phyloP scores from a whole-genome alignment of 2,113 vertebrate species.

The Tenebrosternarchus preto region DNA sequence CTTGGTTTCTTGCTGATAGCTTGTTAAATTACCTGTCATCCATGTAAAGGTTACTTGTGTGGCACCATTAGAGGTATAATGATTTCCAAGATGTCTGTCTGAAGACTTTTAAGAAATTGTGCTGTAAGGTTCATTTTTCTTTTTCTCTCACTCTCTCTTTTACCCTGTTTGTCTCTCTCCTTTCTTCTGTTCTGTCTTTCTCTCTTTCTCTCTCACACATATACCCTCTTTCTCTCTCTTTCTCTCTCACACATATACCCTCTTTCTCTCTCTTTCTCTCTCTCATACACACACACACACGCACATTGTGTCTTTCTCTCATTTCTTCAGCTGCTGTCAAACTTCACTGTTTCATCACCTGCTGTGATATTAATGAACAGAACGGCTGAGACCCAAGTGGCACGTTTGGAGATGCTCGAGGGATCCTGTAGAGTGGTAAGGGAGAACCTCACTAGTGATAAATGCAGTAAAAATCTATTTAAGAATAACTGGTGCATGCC shows the following conservation, averaged over 20 bases:
- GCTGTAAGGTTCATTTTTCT: neutral
- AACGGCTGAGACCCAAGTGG: constrained; percentile 30
- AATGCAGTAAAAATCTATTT: constrained; percentile 35
- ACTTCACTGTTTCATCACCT: constrained; percentile 32
- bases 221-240: too few relatives aligned
- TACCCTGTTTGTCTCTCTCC: too few relatives aligned
- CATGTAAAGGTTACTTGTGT: neutral
- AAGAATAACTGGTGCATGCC: neutral
- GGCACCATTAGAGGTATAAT: constrained; percentile 15
- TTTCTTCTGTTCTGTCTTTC: neutral
- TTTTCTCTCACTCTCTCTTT: neutral
- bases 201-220: neutral
- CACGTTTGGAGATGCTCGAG: constrained; percentile 18
- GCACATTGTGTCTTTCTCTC: neutral
- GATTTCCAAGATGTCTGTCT: neutral
- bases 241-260: neutral
- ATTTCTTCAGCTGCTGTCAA: neutral
- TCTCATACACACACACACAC: neutral
- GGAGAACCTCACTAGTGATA: constrained; percentile 25
- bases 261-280: neutral
- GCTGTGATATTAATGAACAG: constrained; percentile 48
- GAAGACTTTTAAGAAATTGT: neutral
- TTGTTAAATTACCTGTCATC: constrained; percentile 9
- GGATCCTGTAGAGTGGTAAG: constrained; percentile 1
- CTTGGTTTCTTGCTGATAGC: constrained; percentile 1